A percentile compares a stretch with the other conserved stretches of the same genome.
Evolutionary conservation across 1,140 invertebrate species (phyloP).

Genomic region (Zaprionus gabonicus): DNA sequence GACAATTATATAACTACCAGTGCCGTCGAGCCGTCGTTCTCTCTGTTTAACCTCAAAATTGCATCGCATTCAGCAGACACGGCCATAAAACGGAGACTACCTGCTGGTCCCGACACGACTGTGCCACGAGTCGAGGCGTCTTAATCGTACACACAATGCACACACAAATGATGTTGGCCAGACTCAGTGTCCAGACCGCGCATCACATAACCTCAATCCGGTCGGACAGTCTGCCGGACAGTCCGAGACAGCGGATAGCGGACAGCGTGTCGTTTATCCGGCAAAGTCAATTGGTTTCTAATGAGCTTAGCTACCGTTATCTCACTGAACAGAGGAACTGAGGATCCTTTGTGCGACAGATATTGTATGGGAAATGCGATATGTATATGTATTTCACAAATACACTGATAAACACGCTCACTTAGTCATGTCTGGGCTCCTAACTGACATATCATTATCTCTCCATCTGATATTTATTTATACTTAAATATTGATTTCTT

Average conservation of each 20-base stretch:
- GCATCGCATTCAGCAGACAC: constrained; percentile 39
- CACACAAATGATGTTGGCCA: constrained; percentile 54
- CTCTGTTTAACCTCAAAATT: constrained; percentile 32
- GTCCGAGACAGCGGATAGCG: background rate
- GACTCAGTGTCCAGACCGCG: constrained; percentile 26
- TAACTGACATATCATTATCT: constrained; percentile 14
- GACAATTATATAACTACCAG: background rate
- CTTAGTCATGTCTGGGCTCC: constrained; percentile 7
- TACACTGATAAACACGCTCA: constrained; percentile 18
- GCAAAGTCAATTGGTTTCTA: constrained; percentile 77
- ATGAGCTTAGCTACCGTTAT: constrained; percentile 63
- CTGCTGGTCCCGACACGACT: constrained; percentile 31
- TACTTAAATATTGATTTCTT: constrained; percentile 10
- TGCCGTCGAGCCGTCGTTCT: background rate
- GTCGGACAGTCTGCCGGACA: constrained; percentile 9
- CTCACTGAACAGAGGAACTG: background rate
- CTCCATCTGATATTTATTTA: constrained; percentile 22
- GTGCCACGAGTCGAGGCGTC: constrained; percentile 34
- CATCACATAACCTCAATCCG: constrained; percentile 4
- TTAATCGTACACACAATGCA: constrained; percentile 57
- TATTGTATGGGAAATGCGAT: too few species aligned
- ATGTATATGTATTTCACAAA: background rate
- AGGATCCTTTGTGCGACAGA: background rate
- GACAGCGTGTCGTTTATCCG: constrained; percentile 59
- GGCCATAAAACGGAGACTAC: constrained; percentile 42